These are phyloP conservation scores for Acipenser ruthenus DNA, from an alignment of 2,797 vertebrate genomes.

Conservation along the genomic window DNA sequence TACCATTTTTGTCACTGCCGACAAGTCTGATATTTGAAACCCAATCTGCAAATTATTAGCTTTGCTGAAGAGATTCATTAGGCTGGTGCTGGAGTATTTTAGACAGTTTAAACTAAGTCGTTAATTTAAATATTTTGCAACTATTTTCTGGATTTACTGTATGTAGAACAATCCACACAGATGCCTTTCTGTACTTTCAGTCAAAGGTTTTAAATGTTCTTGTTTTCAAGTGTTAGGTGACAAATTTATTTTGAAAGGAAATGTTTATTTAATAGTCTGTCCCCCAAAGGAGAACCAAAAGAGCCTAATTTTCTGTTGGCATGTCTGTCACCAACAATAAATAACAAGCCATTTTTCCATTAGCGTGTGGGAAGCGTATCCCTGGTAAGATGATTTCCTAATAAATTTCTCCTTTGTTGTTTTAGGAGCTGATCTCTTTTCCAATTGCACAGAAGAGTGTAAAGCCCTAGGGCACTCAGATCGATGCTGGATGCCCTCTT, in stretches of 20 bases:
- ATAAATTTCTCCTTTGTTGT: slow-evolving; percentile 33
- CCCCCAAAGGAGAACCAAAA: background rate
- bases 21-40: slow-evolving; percentile 23
- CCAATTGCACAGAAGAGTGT: slow-evolving; percentile 98
- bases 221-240: background rate
- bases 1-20: slow-evolving; percentile 21
- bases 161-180: background rate
- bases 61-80: slow-evolving; percentile 37
- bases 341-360: slow-evolving; percentile 7
- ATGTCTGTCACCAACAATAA: slow-evolving; percentile 2
- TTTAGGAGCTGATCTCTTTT: slow-evolving; percentile 90
- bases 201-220: background rate
- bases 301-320: background rate
- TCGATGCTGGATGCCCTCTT: slow-evolving; percentile 98
- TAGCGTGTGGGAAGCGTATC: background rate
- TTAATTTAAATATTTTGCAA: slow-evolving; percentile 21
- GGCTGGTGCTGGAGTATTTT: slow-evolving; percentile 17
- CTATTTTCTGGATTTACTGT: slow-evolving; percentile 18
- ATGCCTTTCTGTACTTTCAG: background rate
- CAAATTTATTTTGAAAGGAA: background rate
- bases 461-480: slow-evolving; percentile 97
- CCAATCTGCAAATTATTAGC: slow-evolving; percentile 24
- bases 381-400: slow-evolving; percentile 10
- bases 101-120: slow-evolving; percentile 19
- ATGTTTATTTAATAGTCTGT: background rate